Base-by-base conservation (phyloP, 2,113 vertebrate species). In the Machaerirhynchus nigripectus region DNA sequence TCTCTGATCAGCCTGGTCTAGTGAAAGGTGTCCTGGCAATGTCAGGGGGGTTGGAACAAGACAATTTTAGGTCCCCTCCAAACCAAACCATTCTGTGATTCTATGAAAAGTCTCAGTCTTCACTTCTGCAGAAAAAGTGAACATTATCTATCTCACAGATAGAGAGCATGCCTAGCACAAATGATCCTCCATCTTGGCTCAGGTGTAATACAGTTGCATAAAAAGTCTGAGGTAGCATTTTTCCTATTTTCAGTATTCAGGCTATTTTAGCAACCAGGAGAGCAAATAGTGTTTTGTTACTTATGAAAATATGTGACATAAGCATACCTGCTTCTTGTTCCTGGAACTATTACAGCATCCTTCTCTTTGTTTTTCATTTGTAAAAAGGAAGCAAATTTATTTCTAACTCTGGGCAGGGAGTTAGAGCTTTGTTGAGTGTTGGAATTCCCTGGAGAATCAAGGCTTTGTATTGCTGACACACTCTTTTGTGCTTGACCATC, bases 251-350 rank as follows among this genome's bases (percentile, higher is more conserved):
- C 31, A 82, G 4, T 47, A 60, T 56, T 79, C 16, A 44, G 40
- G 31, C 57, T 83, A 83, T 73, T 90, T 49, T 60, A 74, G 18
- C 47, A 95, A 49, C 6, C 6, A 49, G 9, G 24, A 84, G 8
- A 67, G 12, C 6, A 23, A 69, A 53, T 2, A 64, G 3, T 57
- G 28, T 86, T 57, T 75, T 81, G 28, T 15, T 90, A 47, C 24
- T 74, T 56, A 67, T 2, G n/a, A 63, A 67, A 89, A 84, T 1
- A 56, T 0, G 1, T 31, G n/a, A 67, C 4, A 7, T 13, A 52
- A 71, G 22, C 63, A 13, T 98, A 99, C 99, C 99, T 99, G 98
- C 99, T 99, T 97, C 93, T 97, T 33, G 98, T 99, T 81, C 97
- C 98, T 49, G 98, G 97, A 78, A 97, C 97, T 27, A 98, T 82